Evolutionary conservation across 2,888 invertebrate genomes (phyloP).

Genomic region (Orthosia cruda): DNA sequence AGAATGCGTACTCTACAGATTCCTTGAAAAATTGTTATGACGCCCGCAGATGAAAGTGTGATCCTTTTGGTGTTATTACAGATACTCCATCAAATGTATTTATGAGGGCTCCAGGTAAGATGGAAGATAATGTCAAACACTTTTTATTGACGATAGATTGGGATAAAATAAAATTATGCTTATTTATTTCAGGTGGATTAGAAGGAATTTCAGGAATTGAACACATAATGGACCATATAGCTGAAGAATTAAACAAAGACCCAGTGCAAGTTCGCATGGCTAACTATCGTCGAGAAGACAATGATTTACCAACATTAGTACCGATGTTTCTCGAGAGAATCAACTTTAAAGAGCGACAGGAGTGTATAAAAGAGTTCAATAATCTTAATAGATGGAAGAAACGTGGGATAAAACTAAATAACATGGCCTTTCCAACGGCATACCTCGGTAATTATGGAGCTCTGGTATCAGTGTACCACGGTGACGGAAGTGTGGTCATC

Average conservation of each 20-base stretch:
- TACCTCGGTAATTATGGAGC: constrained; percentile 76
- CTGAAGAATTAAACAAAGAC: constrained; percentile 71
- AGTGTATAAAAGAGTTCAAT: constrained; percentile 72
- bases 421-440: constrained; percentile 72
- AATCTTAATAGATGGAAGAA: constrained; percentile 77
- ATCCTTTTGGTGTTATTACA: constrained; percentile 67
- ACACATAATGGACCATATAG: constrained; percentile 79
- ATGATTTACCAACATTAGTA: constrained; percentile 72
- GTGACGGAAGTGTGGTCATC: constrained; percentile 93
- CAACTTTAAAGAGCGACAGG: constrained; percentile 69
- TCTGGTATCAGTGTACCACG: constrained; percentile 79
- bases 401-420: constrained; percentile 72
- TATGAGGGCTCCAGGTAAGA: constrained; percentile 72
- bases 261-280: constrained; percentile 72
- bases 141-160: neutral
- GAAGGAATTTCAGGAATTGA: constrained; percentile 77
- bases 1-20: constrained; percentile 59
- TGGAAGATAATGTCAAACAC: neutral
- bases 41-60: constrained; percentile 71
- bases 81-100: constrained; percentile 69
- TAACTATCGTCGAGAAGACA: constrained; percentile 75
- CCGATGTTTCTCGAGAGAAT: constrained; percentile 72
- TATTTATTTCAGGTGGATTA: constrained; percentile 70
- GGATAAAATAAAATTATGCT: neutral
- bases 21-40: constrained; percentile 69